These are phyloP conservation scores for Hyperoplus immaculatus DNA, from an alignment of 2,797 vertebrate species.

Conservation along the genomic window DNA sequence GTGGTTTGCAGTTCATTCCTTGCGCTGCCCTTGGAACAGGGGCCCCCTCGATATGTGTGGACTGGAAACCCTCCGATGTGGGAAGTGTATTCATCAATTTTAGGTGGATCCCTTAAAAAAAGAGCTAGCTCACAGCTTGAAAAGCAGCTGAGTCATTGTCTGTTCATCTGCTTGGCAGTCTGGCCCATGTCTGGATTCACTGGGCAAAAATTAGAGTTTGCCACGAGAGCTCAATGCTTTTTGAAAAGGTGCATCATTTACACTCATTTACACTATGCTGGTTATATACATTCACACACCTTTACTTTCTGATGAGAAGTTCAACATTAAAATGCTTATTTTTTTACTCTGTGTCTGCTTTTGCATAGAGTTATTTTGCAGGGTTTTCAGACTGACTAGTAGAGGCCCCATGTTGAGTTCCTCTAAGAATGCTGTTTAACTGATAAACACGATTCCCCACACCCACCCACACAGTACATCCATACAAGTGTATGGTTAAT, in stretches of 20 bases:
- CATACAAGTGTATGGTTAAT: background rate
- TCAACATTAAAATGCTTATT: background rate
- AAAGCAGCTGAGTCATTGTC: constrained; percentile 65
- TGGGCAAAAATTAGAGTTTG: constrained; percentile 16
- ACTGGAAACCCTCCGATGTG: constrained; percentile 63
- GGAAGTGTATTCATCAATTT: constrained; percentile 60
- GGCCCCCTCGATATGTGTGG: constrained; percentile 48
- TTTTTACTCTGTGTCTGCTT: background rate
- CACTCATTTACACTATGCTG: background rate
- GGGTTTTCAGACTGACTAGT: constrained; percentile 11
- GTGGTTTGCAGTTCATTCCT: constrained; percentile 59
- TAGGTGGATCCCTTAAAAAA: constrained; percentile 36
- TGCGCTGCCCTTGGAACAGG: constrained; percentile 62
- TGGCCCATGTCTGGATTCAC: constrained; percentile 51
- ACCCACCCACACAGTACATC: background rate
- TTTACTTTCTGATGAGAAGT: background rate
- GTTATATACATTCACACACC: background rate
- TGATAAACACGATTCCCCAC: background rate
- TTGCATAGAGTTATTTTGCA: background rate
- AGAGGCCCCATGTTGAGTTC: constrained; percentile 35
- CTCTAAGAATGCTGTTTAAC: constrained; percentile 43
- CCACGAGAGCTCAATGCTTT: background rate
- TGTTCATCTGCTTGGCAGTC: constrained; percentile 51
- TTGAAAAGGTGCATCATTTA: background rate
- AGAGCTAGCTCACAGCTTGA: constrained; percentile 28